Evolutionary conservation across 92 coral and sea anemone genomes (phyloP), one percentile per base, ranked within the genome.

Genomic region (Epizoanthus stellaris): DNA sequence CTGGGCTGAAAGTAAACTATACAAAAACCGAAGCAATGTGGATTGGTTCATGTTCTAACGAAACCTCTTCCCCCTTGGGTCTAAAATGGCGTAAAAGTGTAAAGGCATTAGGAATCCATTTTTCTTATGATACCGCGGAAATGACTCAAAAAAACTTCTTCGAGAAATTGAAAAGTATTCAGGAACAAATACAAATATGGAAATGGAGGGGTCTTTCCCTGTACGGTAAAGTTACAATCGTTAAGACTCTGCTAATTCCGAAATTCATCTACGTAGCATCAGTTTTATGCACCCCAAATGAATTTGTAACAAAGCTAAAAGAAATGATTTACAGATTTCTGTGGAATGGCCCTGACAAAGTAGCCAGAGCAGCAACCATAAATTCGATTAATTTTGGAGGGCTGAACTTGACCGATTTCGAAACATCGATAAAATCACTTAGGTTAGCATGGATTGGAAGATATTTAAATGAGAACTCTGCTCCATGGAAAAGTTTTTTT

Each of bases 61-160:
- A 83, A 83, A 83, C 86, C 86, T 69, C 71, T 66, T 66, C 66
- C 66, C 21, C 66, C 66, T 25, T 81, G 85, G 86, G 86, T 58
- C 77, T 82, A 56, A 76, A 83, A 58, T 83, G 80, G 87, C 75
- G 87, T 7, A 16, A 75, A 54, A 67, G 59, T 39, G 73, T 59
- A 25, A 84, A 84, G 67, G 76, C 87, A 14, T 59, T 60, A 13
- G 87, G 87, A 73, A 84, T 82, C 74, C 59, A 68, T 38, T 82
- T 82, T 47, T 82, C 77, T 4, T 82, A 75, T 56, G 77, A 82
- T 73, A 66, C 47, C 58, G 80, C 16, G 25, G 23, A 64, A 67
- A 36, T 80, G 20, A 47, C 56, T 21, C 62, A 71, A 61, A 63
- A 82, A 60, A 84, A 84, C 74, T 58, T 82, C 54, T 39, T 54